phyloP scores from a whole-genome alignment of 2,888 invertebrate genomes.

The Troides helena region DNA sequence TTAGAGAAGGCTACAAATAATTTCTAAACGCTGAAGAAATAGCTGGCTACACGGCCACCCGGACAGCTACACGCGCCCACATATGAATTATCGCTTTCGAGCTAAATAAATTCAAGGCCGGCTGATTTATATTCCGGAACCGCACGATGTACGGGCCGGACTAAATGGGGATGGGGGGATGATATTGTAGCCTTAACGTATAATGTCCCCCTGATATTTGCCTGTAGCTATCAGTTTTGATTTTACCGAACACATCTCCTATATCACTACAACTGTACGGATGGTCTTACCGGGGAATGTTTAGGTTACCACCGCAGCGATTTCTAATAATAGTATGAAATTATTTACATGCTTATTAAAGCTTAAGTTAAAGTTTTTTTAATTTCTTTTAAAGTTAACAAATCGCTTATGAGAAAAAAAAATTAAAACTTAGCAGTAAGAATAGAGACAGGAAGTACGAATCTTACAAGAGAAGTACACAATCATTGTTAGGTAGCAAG shows the following conservation, averaged over 20 bases:
- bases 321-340: too few relatives aligned
- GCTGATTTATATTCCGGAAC: slow-evolving; percentile 24
- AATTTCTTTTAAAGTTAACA: too few relatives aligned
- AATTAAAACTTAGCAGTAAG: too few relatives aligned
- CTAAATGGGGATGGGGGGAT: slow-evolving; percentile 12
- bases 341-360: too few relatives aligned
- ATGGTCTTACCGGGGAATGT: too few relatives aligned
- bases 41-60: not conserved
- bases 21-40: not conserved
- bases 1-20: not conserved
- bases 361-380: too few relatives aligned
- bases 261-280: too few relatives aligned
- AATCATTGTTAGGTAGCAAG: too few relatives aligned
- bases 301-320: too few relatives aligned
- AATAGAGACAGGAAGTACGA: too few relatives aligned
- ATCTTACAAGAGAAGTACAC: too few relatives aligned
- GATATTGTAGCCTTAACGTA: not conserved
- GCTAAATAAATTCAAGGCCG: slow-evolving; percentile 10
- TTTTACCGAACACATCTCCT: not conserved
- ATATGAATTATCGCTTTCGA: slow-evolving; percentile 1
- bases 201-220: not conserved
- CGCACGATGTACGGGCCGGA: slow-evolving; percentile 15
- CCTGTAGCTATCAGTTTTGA: not conserved
- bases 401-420: too few relatives aligned
- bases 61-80: not conserved